A percentile compares a stretch with the other conserved stretches of the same genome.
phyloP scores from a whole-genome alignment of 2,888 invertebrate genomes.

The Mesochorus sp. region DNA sequence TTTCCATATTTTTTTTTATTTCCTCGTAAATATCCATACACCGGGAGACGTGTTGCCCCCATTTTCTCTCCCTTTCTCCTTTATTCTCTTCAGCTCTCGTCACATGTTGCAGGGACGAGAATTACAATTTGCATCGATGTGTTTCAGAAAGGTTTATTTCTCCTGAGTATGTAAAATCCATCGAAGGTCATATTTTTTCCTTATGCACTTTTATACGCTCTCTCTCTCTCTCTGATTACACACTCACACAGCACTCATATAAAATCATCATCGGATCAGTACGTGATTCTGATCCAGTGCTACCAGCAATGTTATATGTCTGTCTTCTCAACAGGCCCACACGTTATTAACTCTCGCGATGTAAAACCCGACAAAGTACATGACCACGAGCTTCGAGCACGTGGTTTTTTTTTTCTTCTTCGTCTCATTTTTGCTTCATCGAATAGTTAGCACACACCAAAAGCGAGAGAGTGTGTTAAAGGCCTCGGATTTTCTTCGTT shows the following conservation, averaged over 20 bases:
- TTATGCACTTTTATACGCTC: background rate
- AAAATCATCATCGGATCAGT: background rate
- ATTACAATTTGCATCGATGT: background rate
- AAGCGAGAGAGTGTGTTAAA: background rate
- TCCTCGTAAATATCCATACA: too few species aligned
- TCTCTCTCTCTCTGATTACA: too few species aligned
- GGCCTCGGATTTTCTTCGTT: constrained; percentile 3
- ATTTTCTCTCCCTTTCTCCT: background rate
- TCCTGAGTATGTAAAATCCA: constrained; percentile 62
- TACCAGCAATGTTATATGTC: background rate
- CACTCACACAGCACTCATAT: too few species aligned
- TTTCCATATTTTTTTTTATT: too few species aligned
- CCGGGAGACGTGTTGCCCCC: background rate
- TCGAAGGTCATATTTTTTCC: constrained; percentile 48
- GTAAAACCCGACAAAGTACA: constrained; percentile 13
- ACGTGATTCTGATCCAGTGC: background rate
- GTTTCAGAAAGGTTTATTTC: constrained; percentile 45
- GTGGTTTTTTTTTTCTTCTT: background rate
- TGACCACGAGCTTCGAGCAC: background rate
- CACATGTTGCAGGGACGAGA: background rate
- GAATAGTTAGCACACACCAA: background rate
- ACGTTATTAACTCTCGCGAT: background rate
- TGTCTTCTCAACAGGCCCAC: background rate
- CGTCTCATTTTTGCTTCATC: background rate
- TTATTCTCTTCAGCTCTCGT: too few species aligned